These are phyloP conservation scores for Ambastaia sidthimunki DNA, from an alignment of 2,797 vertebrate species.

Conservation along the genomic window DNA sequence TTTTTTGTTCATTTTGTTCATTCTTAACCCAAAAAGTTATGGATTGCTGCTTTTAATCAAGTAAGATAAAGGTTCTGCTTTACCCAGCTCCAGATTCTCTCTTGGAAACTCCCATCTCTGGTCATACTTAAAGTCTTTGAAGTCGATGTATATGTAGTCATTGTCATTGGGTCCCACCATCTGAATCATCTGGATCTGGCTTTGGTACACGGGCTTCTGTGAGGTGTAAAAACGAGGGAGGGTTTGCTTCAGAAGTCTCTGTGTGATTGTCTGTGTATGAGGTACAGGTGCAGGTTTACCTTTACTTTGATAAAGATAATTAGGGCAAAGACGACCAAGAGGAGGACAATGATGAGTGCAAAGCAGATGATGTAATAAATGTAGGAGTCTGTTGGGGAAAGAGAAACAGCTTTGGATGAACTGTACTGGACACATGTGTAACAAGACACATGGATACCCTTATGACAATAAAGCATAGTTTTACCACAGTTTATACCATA, in stretches of 20 bases:
- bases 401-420: neutral
- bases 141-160: conserved; percentile 94
- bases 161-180: conserved; percentile 87
- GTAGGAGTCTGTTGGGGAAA: neutral
- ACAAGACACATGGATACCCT: no score
- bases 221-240: neutral
- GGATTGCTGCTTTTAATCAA: no score
- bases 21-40: no score
- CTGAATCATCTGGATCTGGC: conserved; percentile 91
- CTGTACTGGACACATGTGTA: neutral
- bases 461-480: no score
- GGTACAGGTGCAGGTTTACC: conserved; percentile 62
- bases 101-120: conserved; percentile 94
- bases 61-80: conserved; percentile 10
- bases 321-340: conserved; percentile 55
- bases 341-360: conserved; percentile 59
- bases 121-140: conserved; percentile 89
- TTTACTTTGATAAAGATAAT: conserved; percentile 72
- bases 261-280: neutral
- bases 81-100: conserved; percentile 95
- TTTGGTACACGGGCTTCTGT: conserved; percentile 88
- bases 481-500: no score
- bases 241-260: neutral
- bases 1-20: no score
- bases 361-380: conserved; percentile 39